phyloP scores from a whole-genome alignment of 2,888 invertebrate genomes.

The Synanthedon formicaeformis region DNA sequence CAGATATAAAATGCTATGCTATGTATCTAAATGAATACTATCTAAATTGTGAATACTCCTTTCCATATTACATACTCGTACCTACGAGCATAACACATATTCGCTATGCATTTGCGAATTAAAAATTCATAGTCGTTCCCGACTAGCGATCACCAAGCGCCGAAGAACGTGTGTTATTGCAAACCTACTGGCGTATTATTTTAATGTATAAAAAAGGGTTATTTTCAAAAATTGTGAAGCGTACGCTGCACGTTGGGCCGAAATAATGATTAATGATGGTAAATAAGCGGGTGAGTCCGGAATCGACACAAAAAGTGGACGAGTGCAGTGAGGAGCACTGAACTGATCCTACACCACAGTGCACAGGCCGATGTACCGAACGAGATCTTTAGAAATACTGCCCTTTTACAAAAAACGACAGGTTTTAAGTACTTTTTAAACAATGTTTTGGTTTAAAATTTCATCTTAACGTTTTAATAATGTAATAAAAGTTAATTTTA shows the following conservation, averaged over 20 bases:
- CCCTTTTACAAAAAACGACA: too few species aligned
- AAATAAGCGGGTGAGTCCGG: slow-evolving; percentile 67
- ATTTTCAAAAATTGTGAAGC: slow-evolving; percentile 62
- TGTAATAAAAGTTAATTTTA: too few species aligned
- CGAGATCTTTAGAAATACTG: neutral
- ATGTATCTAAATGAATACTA: too few species aligned
- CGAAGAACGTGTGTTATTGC: slow-evolving; percentile 27
- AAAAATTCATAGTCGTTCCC: slow-evolving; percentile 1
- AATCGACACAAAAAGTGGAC: slow-evolving; percentile 45
- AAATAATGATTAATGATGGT: slow-evolving; percentile 70
- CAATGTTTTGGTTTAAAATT: too few species aligned
- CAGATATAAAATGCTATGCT: too few species aligned
- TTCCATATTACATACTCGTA: too few species aligned
- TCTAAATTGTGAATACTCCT: too few species aligned
- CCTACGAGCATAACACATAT: too few species aligned
- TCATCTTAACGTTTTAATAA: too few species aligned
- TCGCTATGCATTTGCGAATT: too few species aligned
- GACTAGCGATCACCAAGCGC: slow-evolving; percentile 29
- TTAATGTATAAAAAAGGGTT: slow-evolving; percentile 59
- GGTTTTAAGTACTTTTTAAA: too few species aligned
- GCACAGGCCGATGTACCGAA: neutral
- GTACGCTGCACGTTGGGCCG: slow-evolving; percentile 46
- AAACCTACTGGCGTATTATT: slow-evolving; percentile 24
- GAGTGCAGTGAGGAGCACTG: slow-evolving; percentile 44
- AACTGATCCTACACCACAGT: slow-evolving; percentile 1